These are phyloP conservation scores for Cichlasoma orientale DNA, from an alignment of 2,797 vertebrate species.

Conservation along the genomic window DNA sequence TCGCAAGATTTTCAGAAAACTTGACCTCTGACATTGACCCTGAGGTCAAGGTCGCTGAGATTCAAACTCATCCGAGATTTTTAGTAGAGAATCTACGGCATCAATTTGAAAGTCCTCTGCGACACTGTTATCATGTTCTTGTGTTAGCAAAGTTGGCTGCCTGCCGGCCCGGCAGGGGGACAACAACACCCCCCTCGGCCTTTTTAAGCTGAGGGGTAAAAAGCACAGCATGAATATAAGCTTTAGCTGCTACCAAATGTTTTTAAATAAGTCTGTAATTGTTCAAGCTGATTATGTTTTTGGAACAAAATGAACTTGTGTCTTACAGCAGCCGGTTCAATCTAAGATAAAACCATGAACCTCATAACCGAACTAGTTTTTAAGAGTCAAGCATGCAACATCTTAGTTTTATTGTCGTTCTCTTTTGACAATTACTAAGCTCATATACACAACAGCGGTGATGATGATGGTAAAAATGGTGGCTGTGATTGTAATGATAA, in stretches of 20 bases:
- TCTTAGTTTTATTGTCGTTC: neutral
- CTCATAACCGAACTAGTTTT: neutral
- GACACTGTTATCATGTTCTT: too few species aligned
- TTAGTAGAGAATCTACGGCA: too few species aligned
- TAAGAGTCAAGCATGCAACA: neutral
- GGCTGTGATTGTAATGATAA: conserved; percentile 42
- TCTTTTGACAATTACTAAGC: conserved; percentile 18
- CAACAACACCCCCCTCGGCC: too few species aligned
- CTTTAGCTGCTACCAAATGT: neutral
- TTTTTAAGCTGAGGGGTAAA: too few species aligned
- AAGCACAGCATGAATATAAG: neutral
- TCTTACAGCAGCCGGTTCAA: neutral
- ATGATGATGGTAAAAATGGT: conserved; percentile 30
- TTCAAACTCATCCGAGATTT: too few species aligned
- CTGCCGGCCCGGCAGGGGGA: too few species aligned
- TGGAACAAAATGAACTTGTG: accelerated
- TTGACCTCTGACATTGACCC: too few species aligned
- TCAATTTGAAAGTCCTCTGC: too few species aligned
- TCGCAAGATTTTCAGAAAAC: too few species aligned
- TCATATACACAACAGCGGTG: conserved; percentile 10
- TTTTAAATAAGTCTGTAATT: neutral
- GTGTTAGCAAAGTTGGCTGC: too few species aligned
- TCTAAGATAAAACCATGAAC: neutral
- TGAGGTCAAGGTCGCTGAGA: too few species aligned
- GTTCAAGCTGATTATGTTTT: neutral